These are phyloP conservation scores for Cyclura pinguis DNA, from an alignment of 2,797 vertebrate species.

Conservation along the genomic window DNA sequence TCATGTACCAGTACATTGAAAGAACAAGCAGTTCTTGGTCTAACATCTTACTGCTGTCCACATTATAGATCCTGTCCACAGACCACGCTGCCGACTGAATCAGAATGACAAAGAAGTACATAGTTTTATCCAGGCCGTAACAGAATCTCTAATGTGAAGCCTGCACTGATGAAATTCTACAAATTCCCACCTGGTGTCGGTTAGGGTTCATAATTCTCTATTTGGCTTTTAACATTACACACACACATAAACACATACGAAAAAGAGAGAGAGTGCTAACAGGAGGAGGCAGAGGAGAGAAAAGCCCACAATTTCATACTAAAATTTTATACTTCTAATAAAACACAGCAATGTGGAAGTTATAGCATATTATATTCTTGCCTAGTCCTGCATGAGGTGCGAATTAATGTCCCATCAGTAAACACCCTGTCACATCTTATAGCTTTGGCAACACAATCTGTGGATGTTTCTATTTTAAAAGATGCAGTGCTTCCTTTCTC, in stretches of 20 bases:
- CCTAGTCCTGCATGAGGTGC: constrained; percentile 58
- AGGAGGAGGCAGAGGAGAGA: not conserved
- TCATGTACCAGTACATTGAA: not conserved
- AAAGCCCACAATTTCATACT: constrained; percentile 42
- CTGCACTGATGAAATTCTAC: not conserved
- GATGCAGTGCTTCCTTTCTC: constrained; percentile 35
- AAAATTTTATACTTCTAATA: constrained; percentile 73
- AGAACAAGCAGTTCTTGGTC: not conserved
- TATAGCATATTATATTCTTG: constrained; percentile 64
- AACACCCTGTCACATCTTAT: constrained; percentile 49
- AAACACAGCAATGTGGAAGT: constrained; percentile 57
- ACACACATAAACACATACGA: not conserved
- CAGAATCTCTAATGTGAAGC: not conserved
- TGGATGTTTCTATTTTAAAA: constrained; percentile 61
- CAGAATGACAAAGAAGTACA: not conserved
- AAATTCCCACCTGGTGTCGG: not conserved
- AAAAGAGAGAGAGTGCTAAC: not conserved
- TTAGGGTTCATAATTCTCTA: accelerated
- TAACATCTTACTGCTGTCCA: not conserved
- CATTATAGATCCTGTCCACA: not conserved
- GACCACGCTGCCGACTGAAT: not conserved
- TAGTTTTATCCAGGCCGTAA: not conserved
- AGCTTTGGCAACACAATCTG: constrained; percentile 66
- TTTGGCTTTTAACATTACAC: not conserved
- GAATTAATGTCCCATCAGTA: constrained; percentile 70